Evolutionary conservation across 2,113 vertebrate species (phyloP).

Genomic region (Neopipo cinnamomea): DNA sequence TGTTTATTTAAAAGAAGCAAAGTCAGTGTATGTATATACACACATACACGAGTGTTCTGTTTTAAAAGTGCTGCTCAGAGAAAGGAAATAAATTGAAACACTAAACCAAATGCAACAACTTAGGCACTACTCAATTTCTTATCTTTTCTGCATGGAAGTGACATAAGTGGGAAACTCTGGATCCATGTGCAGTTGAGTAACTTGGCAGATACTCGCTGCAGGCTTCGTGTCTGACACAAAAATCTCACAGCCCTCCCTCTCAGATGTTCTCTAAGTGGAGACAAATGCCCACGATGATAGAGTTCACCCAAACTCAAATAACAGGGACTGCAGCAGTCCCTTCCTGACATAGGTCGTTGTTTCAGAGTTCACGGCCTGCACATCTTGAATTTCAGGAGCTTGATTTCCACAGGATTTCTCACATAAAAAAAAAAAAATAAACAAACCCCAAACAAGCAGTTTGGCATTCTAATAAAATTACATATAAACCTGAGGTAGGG

Average conservation of each 20-base stretch:
- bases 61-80: background rate
- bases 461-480: background rate
- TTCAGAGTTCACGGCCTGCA: background rate
- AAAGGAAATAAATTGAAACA: background rate
- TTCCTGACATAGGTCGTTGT: background rate
- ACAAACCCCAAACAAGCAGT: background rate
- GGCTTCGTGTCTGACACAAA: background rate
- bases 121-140: background rate
- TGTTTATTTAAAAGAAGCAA: background rate
- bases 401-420: background rate
- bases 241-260: background rate
- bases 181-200: background rate
- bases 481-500: background rate
- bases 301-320: background rate
- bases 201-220: background rate
- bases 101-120: background rate
- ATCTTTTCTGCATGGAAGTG: background rate
- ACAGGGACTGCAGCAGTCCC: background rate
- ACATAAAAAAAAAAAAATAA: background rate
- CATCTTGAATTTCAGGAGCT: background rate
- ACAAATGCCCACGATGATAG: background rate
- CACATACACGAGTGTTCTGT: background rate
- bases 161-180: background rate
- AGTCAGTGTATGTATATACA: background rate
- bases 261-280: background rate